Conservation (phyloP, 2,113 vertebrate species). For the Protobothrops flavoviridis region DNA sequence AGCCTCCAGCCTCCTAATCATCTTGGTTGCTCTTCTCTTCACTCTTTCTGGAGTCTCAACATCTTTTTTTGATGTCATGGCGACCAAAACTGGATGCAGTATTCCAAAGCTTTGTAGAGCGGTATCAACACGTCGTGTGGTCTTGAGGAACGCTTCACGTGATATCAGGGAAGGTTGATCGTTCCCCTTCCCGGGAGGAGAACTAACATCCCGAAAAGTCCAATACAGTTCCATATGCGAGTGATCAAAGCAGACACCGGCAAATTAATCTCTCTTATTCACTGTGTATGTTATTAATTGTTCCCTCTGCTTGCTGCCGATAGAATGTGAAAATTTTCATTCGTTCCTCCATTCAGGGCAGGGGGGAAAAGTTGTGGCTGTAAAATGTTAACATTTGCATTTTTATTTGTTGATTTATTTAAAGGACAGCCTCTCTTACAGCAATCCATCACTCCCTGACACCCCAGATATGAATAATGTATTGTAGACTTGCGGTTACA, state of each 20-base stretch:
- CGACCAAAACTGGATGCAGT: no score
- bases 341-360: slow-evolving; percentile 74
- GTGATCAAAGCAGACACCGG: slow-evolving; percentile 69
- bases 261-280: slow-evolving; percentile 76
- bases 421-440: slow-evolving; percentile 82
- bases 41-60: no score
- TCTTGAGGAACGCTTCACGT: no score
- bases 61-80: no score
- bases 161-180: not conserved
- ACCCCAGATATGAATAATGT: slow-evolving; percentile 86
- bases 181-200: slow-evolving; percentile 49
- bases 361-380: slow-evolving; percentile 75
- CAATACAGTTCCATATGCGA: slow-evolving; percentile 56
- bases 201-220: slow-evolving; percentile 54
- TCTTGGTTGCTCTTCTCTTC: no score
- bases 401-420: slow-evolving; percentile 90
- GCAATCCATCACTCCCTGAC: slow-evolving; percentile 83
- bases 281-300: slow-evolving; percentile 76
- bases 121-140: no score
- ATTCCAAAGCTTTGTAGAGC: no score
- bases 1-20: no score
- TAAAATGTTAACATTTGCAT: slow-evolving; percentile 87
- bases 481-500: slow-evolving; percentile 80
- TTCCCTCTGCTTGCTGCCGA: slow-evolving; percentile 78
- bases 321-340: slow-evolving; percentile 81